These are phyloP conservation scores for Zapornia atra DNA, from an alignment of 2,113 vertebrate genomes.

Conservation along the genomic window DNA sequence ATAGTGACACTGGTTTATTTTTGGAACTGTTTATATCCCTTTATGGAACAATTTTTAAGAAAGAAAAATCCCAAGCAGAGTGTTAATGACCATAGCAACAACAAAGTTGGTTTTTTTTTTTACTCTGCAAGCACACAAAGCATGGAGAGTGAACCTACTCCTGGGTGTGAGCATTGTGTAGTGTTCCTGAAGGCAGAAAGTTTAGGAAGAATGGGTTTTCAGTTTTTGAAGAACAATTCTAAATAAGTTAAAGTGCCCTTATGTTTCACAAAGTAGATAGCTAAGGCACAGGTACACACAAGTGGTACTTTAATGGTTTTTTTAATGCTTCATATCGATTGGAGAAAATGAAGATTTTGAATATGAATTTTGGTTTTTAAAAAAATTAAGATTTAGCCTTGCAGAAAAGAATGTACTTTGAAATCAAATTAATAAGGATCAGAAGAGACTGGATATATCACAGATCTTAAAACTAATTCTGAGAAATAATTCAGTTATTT, in stretches of 20 bases:
- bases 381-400: not conserved
- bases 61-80: not conserved
- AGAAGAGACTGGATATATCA: not conserved
- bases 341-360: not conserved
- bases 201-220: not conserved
- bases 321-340: not conserved
- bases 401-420: not conserved
- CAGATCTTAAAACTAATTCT: not conserved
- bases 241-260: not conserved
- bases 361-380: not conserved
- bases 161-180: not conserved
- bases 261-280: not conserved
- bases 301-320: not conserved
- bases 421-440: not conserved
- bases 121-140: not conserved
- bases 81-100: not conserved
- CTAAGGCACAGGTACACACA: not conserved
- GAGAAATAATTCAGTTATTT: not conserved
- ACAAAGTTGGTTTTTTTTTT: not conserved
- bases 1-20: not conserved
- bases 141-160: not conserved
- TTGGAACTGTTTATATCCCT: not conserved
- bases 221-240: not conserved
- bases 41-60: not conserved
- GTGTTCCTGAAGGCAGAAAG: not conserved